Base-by-base conservation (phyloP, 1,140 invertebrate genomes). In the Holcopasites calliopsidis region DNA sequence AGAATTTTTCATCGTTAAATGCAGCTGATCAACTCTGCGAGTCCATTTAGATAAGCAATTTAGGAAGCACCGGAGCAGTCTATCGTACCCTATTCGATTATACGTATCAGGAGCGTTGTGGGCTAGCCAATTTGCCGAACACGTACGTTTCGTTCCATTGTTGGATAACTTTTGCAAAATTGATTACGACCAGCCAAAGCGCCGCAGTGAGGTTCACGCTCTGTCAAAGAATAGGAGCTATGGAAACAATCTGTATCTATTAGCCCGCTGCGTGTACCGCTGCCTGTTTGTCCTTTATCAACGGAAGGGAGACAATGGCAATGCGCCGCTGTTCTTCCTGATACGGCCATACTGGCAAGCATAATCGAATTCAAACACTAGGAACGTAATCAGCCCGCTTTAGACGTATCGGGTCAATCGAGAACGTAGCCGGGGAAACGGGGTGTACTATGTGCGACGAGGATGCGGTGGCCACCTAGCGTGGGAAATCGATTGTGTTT, bases 401-500 rank as follows among this genome's bases (percentile, higher is more conserved):
- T 38, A 40, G 49, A 52, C 44, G 26, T 79, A 65, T 81, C 42
- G 11, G 52, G 75, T 64, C 49, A 55, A 72, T 33, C 26, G 54
- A 44, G 31, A 35, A 80, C 58, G 52, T 62, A 62, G 64, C 42
- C 70, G n/a, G 60, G 58, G 64, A 76, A 82, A 71, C 79, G 73
- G 50, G 73, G 78, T 54, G n/a, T 82, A 47, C 60, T 66, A 55
- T 68, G 50, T 47, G n/a, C n/a, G 44, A 64, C 79, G 33, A 68
- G 68, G 60, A 76, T 68, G 64, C 40, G 66, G 61, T 50, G 54
- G 81, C 80, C 76, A 75, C 81, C 81, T 82, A 78, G 31, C 47
- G 52, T 61, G 26, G 49, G 70, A 79, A 83, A 88, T 89, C 86
- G 85, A 88, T 88, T 65, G 76, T 78, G 76, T 85, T 86, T 89